Evolutionary conservation across 1,140 invertebrate species (phyloP).

Genomic region (Drosophila varians): DNA sequence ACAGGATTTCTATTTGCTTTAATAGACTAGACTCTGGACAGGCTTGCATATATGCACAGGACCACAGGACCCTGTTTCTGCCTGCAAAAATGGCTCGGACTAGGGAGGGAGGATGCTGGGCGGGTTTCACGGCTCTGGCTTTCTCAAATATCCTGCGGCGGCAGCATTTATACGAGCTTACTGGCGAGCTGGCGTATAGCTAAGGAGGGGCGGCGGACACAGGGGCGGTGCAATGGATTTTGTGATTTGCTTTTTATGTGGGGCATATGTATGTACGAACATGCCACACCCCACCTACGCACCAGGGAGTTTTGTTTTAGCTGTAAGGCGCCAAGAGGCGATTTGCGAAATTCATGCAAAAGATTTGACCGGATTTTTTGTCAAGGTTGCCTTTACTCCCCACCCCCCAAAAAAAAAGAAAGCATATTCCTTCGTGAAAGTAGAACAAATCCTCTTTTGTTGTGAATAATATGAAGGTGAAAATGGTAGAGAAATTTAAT

Average conservation of each 20-base stretch:
- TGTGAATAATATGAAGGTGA: background rate
- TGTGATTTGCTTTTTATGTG: slow-evolving; percentile 74
- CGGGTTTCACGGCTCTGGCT: slow-evolving; percentile 39
- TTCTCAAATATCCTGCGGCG: slow-evolving; percentile 74
- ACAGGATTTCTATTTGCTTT: slow-evolving; percentile 70
- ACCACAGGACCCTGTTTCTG: slow-evolving; percentile 1
- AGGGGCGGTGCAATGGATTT: slow-evolving; percentile 59
- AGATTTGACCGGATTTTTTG: slow-evolving; percentile 57
- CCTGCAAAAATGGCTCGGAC: slow-evolving; percentile 14
- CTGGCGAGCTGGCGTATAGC: slow-evolving; percentile 3
- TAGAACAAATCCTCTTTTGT: slow-evolving; percentile 1
- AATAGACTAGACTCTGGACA: slow-evolving; percentile 61
- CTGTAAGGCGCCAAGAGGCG: slow-evolving; percentile 52
- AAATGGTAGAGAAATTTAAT: background rate
- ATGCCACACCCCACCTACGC: background rate
- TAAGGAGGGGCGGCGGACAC: background rate
- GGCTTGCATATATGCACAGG: slow-evolving; percentile 7
- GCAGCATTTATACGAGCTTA: slow-evolving; percentile 73
- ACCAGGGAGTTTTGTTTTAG: slow-evolving; percentile 19
- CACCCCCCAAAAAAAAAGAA: background rate
- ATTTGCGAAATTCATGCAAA: slow-evolving; percentile 59
- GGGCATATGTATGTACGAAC: slow-evolving; percentile 29
- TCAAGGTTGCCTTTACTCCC: slow-evolving; percentile 25
- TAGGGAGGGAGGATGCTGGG: slow-evolving; percentile 1
- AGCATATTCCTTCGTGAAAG: background rate